Base-by-base conservation (phyloP, 2,113 vertebrate species). In the Burhinus oedicnemus region DNA sequence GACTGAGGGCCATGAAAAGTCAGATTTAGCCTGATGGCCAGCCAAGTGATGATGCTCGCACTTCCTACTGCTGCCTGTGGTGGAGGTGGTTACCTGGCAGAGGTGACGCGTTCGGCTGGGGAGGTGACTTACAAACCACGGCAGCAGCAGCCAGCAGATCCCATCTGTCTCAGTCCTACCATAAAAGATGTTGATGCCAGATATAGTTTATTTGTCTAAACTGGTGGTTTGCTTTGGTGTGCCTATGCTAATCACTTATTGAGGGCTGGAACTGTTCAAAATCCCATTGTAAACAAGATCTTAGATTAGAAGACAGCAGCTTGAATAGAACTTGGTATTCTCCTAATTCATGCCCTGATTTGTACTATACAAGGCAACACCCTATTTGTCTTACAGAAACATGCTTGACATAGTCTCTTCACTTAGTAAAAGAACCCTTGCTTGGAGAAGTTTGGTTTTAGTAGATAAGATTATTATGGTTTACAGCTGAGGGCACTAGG, bases 381-480 rank as follows among this genome's bases (percentile, higher is more conserved):
- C n/a, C 12, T 4, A 0, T 49, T 68, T 9, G 36, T 16, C 27
- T 57, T 40, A n/a, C 0, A 1, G 47, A n/a, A 83, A 34, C 18
- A 19, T 0, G 3, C 23, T 19, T 23, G 36, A 11, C 2, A 0
- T 7, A 12, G 4, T 36, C 38, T 38, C 60, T 62, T 60, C 4
- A 0, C 22, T n/a, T 6, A 2, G 2, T 20, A 51, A 38, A 85
- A 61, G 4, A 36, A 77, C 30, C 13, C 22, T 54, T 38, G 72
- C 57, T 32, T 34, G 64, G 30, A 21, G 29, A 49, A 79, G 19
- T 14, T 49, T 25, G 42, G 42, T 55, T 62, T 54, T 32, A 76
- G 22, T 4, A 64, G 61, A 0, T 64, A 75, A 75, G 51, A 62
- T 22, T 8, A n/a, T 0, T 8, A 44, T 0, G 25, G 55, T 2